Evolutionary conservation across 2,113 vertebrate genomes (phyloP).

Genomic region (Prietella phreatophila): DNA sequence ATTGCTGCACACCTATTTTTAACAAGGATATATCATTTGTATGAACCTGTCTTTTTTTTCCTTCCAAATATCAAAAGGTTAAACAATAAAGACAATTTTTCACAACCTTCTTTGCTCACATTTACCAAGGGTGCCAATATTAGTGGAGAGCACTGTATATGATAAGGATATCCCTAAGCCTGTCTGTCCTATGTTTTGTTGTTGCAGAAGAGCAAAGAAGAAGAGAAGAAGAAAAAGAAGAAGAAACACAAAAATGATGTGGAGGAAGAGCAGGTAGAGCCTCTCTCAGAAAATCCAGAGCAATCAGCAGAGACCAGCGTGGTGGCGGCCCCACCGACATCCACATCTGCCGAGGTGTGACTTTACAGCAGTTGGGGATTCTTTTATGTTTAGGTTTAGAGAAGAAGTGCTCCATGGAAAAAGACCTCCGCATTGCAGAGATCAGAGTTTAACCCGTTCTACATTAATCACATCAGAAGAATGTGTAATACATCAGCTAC

Average conservation of each 20-base stretch:
- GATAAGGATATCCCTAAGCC: background rate
- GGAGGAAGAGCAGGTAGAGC: conserved; percentile 64
- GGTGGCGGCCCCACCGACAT: conserved; percentile 59
- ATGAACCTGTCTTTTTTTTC: too few species aligned
- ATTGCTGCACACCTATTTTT: too few species aligned
- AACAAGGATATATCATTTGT: too few species aligned
- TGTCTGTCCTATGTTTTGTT: background rate
- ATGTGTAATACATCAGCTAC: background rate
- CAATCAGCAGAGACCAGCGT: conserved; percentile 65
- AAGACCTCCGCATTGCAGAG: background rate
- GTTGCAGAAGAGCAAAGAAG: conserved; percentile 78
- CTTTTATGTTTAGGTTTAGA: background rate
- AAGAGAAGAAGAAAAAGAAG: conserved; percentile 73
- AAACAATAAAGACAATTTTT: too few species aligned
- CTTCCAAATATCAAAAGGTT: too few species aligned
- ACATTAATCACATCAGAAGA: background rate
- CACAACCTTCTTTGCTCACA: too few species aligned
- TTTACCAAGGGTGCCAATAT: too few species aligned
- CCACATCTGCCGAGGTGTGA: conserved; percentile 69
- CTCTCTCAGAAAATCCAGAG: conserved; percentile 57
- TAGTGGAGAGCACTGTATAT: background rate
- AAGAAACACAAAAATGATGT: conserved; percentile 71
- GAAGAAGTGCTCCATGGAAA: background rate
- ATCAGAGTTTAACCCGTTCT: background rate
- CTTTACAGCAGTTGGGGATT: background rate